Base-by-base conservation (phyloP, 2,888 invertebrate genomes). In the Lepas anatifera region DNA sequence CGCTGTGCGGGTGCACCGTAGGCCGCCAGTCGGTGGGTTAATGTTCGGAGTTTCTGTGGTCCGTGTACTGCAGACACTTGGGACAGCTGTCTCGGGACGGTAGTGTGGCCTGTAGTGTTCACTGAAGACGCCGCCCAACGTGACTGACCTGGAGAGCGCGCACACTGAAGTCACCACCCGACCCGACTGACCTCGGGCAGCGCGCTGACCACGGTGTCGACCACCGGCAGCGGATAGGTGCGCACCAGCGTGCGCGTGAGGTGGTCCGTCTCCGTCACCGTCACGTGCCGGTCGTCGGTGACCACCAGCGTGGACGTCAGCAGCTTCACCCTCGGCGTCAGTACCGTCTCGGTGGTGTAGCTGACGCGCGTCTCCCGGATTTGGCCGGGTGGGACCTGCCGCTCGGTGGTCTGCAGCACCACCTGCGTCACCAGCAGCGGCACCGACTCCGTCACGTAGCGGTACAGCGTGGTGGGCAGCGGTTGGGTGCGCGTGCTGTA, bases 191-290 rank as follows among this genome's bases (percentile, higher is more conserved):
- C 63, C 37, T 64, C 7, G n/a, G 63, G 63, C n/a, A 64, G 35
- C 22, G 8, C 7, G 35, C n/a, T n/a, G n/a, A 37, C n/a, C 25
- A n/a, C n/a, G n/a, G 63, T 64, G 35, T n/a, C 8, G 22, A 37
- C 37, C n/a, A 64, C 63, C 32, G n/a, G n/a, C 37, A 64, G 22
- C 37, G 63, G 63, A 37, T 64, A 64, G 22, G 13, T 18, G 1
- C n/a, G 63, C 32, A 37, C n/a, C 63, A 10, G 8, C 11, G 63
- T 64, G 22, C 27, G 63, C 6, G 63, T 64, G 22, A 64, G 18
- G 35, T n/a, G 63, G 63, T 64, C 63, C n/a, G 63, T 64, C 37
- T 32, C 63, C 2, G 63, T 64, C 37, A 64, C 63, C n/a, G 63
- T 64, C n/a, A 64, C 63, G 63, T 64, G 63, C 63, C 37, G 35